Percentiles rank a stretch among this genome's conserved stretches.
These are phyloP conservation scores for Margarornis squamiger DNA, from an alignment of 2,797 vertebrate genomes.

Conservation along the genomic window DNA sequence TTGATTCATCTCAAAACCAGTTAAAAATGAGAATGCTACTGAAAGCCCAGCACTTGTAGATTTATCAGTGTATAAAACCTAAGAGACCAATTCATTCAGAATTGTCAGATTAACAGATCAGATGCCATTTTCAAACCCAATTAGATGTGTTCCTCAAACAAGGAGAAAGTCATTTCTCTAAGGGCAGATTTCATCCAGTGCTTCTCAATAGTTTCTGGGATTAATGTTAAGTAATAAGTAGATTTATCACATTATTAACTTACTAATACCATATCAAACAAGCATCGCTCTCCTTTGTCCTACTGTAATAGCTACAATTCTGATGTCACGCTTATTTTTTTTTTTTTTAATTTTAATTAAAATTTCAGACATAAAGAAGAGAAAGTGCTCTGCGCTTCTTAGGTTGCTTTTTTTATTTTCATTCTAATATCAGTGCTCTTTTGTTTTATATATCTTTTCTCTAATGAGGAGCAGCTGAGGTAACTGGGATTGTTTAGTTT, in stretches of 20 bases:
- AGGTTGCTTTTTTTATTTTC: neutral
- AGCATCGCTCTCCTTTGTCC: neutral
- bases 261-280: constrained; percentile 57
- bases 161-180: constrained; percentile 49
- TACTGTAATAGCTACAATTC: constrained; percentile 37
- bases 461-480: neutral
- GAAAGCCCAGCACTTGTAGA: constrained; percentile 4
- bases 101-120: constrained; percentile 39
- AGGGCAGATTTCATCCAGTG: constrained; percentile 66
- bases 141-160: constrained; percentile 44
- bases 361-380: neutral
- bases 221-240: constrained; percentile 63
- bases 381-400: neutral
- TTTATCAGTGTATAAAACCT: constrained; percentile 42
- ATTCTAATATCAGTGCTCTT: neutral
- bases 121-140: constrained; percentile 52
- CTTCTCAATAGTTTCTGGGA: constrained; percentile 58
- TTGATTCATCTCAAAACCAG: constrained; percentile 50
- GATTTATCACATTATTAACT: constrained; percentile 60
- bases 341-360: constrained; percentile 5
- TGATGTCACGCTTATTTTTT: constrained; percentile 40
- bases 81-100: constrained; percentile 30
- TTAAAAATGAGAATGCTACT: constrained; percentile 40
- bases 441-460: neutral
- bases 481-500: neutral